Percentiles rank a stretch among this genome's conserved stretches.
Evolutionary conservation across 2,113 vertebrate genomes (phyloP).

Genomic region (Neotragus pygmaeus): DNA sequence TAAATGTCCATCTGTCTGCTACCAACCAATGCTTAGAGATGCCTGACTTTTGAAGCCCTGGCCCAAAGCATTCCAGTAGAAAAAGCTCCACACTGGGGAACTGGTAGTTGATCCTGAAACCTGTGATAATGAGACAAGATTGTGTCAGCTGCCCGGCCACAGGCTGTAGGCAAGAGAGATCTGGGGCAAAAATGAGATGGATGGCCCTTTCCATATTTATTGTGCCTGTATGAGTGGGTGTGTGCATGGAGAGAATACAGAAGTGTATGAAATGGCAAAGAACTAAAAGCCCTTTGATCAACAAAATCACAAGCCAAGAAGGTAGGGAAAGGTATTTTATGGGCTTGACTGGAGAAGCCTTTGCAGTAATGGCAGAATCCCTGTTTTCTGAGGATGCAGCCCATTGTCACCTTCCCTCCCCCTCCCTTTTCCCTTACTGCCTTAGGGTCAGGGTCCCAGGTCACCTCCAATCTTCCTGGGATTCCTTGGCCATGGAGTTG

Average conservation of each 20-base stretch:
- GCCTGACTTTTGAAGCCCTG: not conserved
- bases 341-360: not conserved
- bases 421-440: not conserved
- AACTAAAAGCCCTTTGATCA: conserved; percentile 10
- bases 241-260: not conserved
- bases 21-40: not conserved
- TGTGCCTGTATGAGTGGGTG: not conserved
- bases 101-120: not conserved
- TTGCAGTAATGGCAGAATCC: not conserved
- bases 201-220: not conserved
- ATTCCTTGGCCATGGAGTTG: conserved; percentile 87
- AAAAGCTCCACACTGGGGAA: not conserved
- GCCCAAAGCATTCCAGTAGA: not conserved
- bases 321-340: conserved; percentile 65
- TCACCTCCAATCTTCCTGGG: conserved; percentile 87
- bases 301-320: conserved; percentile 28
- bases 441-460: not conserved
- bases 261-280: not conserved
- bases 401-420: not conserved
- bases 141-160: not conserved
- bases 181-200: not conserved
- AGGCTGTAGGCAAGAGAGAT: not conserved
- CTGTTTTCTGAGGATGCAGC: not conserved
- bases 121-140: not conserved
- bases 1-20: not conserved